Evolutionary conservation across 2,797 vertebrate species (phyloP).

Genomic region (Eutrigla gurnardus): DNA sequence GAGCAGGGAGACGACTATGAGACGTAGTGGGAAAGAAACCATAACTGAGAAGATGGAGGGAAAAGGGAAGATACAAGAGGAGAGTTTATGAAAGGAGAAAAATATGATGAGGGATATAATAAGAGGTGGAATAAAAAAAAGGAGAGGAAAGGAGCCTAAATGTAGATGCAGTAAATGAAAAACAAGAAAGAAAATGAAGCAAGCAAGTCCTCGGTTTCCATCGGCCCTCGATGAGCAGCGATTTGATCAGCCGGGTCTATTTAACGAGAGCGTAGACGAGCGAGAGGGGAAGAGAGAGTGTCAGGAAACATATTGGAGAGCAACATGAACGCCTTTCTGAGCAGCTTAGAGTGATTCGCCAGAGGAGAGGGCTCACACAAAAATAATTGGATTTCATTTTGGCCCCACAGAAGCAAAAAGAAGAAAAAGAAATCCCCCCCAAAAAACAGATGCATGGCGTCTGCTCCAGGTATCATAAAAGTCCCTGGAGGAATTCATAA

Average conservation of each 20-base stretch:
- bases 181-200: not conserved
- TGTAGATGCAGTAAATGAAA: not conserved
- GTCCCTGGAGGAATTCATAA: conserved; percentile 52
- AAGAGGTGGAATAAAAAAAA: not conserved
- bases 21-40: conserved; percentile 8
- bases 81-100: not conserved
- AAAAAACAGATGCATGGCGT: conserved; percentile 50
- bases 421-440: conserved; percentile 4
- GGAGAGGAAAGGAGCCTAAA: not conserved
- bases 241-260: conserved; percentile 30
- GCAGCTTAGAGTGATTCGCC: conserved; percentile 64
- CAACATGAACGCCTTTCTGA: conserved; percentile 65
- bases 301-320: conserved; percentile 48
- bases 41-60: not conserved
- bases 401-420: conserved; percentile 31
- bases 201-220: not conserved
- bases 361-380: conserved; percentile 62
- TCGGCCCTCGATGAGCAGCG: conserved; percentile 8
- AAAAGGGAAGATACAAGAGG: conserved; percentile 8
- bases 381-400: conserved; percentile 81
- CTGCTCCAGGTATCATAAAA: conserved; percentile 63
- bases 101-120: not conserved
- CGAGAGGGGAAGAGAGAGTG: conserved; percentile 29
- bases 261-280: not conserved
- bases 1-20: not conserved